Evolutionary conservation across 2,888 invertebrate species (phyloP), one percentile per base, ranked within the genome.

Genomic region (Scaptomyza tumidula): DNA sequence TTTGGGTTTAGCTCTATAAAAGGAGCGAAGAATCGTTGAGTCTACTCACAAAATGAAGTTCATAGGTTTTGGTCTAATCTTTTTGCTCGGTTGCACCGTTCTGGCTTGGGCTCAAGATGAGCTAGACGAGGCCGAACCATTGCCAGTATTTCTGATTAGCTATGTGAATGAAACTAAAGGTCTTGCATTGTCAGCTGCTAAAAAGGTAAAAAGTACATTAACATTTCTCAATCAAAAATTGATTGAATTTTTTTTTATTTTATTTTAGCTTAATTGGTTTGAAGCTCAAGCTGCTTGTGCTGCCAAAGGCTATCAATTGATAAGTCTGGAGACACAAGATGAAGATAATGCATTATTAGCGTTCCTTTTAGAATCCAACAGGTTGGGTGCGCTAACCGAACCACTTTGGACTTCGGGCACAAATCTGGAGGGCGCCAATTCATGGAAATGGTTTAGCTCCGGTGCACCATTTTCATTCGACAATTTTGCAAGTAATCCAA

Each of bases 11-110:
- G 13, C 31, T 39, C 24, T 71, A 77, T 74, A 74, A 74, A 77
- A 71, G 49, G 33, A 41, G 19, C 14, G 16, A 0, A 1, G 37
- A 60, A 6, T 27, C 5, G 2, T 7, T 14, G 13, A 7, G 0
- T 43, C 6, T 13, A n/a, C 27, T 24, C 6, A 43, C 35, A 74
- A 64, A 62, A 74, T 76, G 74, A 66, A 74, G 60, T 73, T 49
- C 5, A 24, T 63, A 35, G 45, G 16, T 52, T 6, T 71, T 0
- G 35, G 50, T 57, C 11, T 63, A 19, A 16, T 71, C 24, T 63
- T 44, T 35, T 16, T 64, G 53, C 49, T 71, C 24, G 14, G 50
- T 6, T 33, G 53, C 31, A 13, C 50, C 11, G 10, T 39, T 6
- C 2, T 61, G 45, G 14, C 53, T 1, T 39, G 4, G 19, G 58